These are phyloP conservation scores for Dermatemys mawii DNA, from an alignment of 2,113 vertebrate genomes.

Conservation along the genomic window DNA sequence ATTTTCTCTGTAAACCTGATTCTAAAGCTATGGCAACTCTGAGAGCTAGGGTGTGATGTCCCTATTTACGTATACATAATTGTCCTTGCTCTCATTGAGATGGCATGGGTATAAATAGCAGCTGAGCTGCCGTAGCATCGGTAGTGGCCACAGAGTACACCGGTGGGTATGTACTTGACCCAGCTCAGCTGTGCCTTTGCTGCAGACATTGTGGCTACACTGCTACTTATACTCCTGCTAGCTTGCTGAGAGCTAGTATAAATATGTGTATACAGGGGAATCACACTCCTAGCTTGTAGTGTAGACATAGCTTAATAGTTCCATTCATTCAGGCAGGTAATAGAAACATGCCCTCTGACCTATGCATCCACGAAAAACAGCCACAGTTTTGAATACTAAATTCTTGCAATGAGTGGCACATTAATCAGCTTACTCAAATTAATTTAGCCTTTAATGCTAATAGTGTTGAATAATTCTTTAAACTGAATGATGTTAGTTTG, in stretches of 20 bases:
- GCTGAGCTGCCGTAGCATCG: background rate
- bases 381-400: background rate
- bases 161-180: background rate
- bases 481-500: background rate
- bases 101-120: too few relatives aligned
- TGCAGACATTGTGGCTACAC: background rate
- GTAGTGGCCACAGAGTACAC: too few relatives aligned
- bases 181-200: background rate
- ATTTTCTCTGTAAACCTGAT: background rate
- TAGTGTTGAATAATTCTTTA: background rate
- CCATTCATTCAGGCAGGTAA: background rate
- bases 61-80: background rate
- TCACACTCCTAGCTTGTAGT: too few relatives aligned
- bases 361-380: background rate
- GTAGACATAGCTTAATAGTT: background rate
- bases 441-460: background rate
- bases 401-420: background rate
- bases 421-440: background rate
- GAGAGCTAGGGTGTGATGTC: background rate
- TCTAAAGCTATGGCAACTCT: background rate
- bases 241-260: background rate
- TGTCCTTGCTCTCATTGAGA: too few relatives aligned
- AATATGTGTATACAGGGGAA: too few relatives aligned
- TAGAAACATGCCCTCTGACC: background rate
- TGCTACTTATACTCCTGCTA: background rate